These are phyloP conservation scores for Torymus auratus DNA, from an alignment of 2,888 invertebrate species.

Conservation along the genomic window DNA sequence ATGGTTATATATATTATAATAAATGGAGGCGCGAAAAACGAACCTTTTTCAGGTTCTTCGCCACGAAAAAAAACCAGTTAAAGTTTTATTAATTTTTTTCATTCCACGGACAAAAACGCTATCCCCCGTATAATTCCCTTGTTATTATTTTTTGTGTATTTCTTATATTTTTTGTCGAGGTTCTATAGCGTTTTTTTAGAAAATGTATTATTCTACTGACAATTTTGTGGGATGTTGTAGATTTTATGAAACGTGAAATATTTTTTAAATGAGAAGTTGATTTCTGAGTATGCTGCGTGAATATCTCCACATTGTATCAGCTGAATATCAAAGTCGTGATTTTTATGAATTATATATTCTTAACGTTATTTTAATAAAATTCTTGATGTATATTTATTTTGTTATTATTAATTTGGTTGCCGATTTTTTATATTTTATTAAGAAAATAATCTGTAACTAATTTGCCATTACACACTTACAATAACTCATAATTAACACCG, in stretches of 20 bases:
- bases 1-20: constrained; percentile 53
- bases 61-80: constrained; percentile 33
- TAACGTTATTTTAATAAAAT: constrained; percentile 56
- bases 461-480: no score
- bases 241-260: constrained; percentile 25
- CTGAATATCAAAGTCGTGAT: constrained; percentile 33
- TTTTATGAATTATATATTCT: constrained; percentile 55
- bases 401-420: constrained; percentile 15
- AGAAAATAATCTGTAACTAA: not conserved
- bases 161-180: constrained; percentile 8
- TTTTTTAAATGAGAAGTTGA: constrained; percentile 42
- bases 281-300: constrained; percentile 15
- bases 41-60: constrained; percentile 25
- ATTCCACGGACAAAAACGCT: constrained; percentile 47
- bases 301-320: constrained; percentile 21
- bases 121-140: constrained; percentile 39
- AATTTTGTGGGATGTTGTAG: constrained; percentile 29
- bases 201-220: constrained; percentile 13
- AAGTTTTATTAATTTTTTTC: constrained; percentile 35
- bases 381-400: constrained; percentile 42
- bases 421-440: not conserved
- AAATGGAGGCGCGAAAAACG: constrained; percentile 37
- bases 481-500: no score
- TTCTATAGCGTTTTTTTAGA: constrained; percentile 29
- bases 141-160: constrained; percentile 40